Conservation (phyloP, 1,140 invertebrate genomes). For the Drosophila neocordata region DNA sequence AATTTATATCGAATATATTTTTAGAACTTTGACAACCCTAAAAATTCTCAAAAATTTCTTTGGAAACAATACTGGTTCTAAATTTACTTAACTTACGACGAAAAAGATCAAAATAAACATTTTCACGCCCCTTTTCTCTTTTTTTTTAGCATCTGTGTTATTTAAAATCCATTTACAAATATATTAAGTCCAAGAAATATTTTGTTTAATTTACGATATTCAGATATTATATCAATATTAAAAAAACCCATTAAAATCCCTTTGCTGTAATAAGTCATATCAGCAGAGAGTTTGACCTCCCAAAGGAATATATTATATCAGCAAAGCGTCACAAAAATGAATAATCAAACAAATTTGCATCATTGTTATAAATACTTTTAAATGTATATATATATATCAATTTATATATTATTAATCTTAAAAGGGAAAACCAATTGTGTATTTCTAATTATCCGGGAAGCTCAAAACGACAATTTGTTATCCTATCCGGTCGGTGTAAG, state of each 20-base stretch:
- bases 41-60: too few species aligned
- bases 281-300: neutral
- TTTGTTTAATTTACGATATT: neutral
- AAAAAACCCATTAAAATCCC: neutral
- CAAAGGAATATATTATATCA: neutral
- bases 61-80: too few species aligned
- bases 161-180: too few species aligned
- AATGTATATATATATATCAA: neutral
- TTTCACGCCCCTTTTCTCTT: too few species aligned
- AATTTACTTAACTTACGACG: too few species aligned
- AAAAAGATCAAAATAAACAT: too few species aligned
- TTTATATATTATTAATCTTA: too few species aligned
- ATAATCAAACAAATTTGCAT: neutral
- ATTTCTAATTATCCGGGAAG: conserved; percentile 1
- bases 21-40: too few species aligned
- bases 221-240: too few species aligned
- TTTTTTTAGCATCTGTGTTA: too few species aligned
- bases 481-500: neutral
- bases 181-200: neutral
- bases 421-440: neutral
- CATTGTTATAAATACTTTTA: conserved; percentile 1
- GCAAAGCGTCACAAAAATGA: neutral
- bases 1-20: too few species aligned
- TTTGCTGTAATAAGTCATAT: neutral
- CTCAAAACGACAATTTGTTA: neutral